Conservation (phyloP, 2,113 vertebrate genomes). For the Ctenomys sociabilis region DNA sequence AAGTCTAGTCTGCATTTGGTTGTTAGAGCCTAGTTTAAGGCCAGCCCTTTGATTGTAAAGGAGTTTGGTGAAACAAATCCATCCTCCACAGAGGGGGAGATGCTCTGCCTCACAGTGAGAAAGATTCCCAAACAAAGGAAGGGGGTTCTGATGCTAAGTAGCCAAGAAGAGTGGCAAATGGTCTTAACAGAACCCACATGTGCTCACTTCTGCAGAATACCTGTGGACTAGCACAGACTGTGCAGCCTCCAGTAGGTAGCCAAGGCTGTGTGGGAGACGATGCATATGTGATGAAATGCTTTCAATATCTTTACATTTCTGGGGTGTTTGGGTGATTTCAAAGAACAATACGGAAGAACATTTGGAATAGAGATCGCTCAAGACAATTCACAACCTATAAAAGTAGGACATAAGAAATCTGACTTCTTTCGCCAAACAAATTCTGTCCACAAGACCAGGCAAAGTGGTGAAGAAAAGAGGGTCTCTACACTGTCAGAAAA, state of each 20-base stretch:
- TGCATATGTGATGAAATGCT: neutral
- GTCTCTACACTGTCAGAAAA: neutral
- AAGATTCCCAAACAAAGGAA: neutral
- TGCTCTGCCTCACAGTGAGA: neutral
- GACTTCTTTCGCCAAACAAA: neutral
- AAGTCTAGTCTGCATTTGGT: neutral
- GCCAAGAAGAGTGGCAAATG: neutral
- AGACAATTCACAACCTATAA: neutral
- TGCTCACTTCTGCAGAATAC: neutral
- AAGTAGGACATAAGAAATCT: constrained; percentile 24
- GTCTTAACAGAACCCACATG: neutral
- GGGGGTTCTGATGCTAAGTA: neutral
- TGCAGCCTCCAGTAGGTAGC: neutral
- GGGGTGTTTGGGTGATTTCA: neutral
- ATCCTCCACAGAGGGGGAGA: neutral
- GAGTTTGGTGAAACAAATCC: neutral
- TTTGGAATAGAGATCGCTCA: neutral
- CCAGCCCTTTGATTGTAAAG: neutral
- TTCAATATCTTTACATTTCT: neutral
- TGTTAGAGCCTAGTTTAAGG: neutral
- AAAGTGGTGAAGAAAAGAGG: neutral
- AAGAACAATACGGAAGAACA: neutral
- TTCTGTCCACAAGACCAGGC: neutral
- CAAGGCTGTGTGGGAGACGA: neutral
- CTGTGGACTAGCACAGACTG: neutral